Percentiles rank a stretch among this genome's conserved stretches.
Evolutionary conservation across 2,888 invertebrate genomes (phyloP).

Genomic region (Nebria brevicollis): DNA sequence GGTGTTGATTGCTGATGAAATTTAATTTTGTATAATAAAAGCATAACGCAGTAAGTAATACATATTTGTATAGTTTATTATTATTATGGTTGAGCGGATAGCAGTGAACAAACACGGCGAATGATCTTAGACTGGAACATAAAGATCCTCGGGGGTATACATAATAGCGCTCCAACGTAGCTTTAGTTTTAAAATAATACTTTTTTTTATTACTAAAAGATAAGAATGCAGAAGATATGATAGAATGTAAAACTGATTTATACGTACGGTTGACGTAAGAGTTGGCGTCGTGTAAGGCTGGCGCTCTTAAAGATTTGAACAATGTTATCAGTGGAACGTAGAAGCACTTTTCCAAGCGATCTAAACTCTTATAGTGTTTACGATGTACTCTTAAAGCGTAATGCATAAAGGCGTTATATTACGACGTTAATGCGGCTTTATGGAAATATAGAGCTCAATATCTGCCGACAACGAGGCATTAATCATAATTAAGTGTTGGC

Average conservation of each 20-base stretch:
- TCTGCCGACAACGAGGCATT: conserved; percentile 62
- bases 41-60: no score
- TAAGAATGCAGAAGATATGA: not conserved
- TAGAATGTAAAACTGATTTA: conserved; percentile 46
- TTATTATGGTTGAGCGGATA: no score
- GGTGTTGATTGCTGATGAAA: no score
- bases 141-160: not conserved
- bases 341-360: conserved; percentile 50
- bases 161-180: not conserved
- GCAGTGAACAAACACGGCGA: no score
- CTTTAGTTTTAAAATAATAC: not conserved
- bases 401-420: conserved; percentile 59
- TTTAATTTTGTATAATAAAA: no score
- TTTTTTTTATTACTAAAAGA: not conserved
- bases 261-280: conserved; percentile 23
- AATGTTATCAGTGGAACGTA: conserved; percentile 36
- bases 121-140: no score
- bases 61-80: no score
- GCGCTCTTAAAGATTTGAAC: conserved; percentile 14
- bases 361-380: conserved; percentile 56
- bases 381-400: conserved; percentile 56
- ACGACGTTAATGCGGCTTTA: conserved; percentile 69
- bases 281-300: not conserved
- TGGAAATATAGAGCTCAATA: conserved; percentile 69
- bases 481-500: conserved; percentile 62